These are phyloP conservation scores for Aphidius gifuensis DNA, from an alignment of 1,140 invertebrate genomes.

Conservation along the genomic window DNA sequence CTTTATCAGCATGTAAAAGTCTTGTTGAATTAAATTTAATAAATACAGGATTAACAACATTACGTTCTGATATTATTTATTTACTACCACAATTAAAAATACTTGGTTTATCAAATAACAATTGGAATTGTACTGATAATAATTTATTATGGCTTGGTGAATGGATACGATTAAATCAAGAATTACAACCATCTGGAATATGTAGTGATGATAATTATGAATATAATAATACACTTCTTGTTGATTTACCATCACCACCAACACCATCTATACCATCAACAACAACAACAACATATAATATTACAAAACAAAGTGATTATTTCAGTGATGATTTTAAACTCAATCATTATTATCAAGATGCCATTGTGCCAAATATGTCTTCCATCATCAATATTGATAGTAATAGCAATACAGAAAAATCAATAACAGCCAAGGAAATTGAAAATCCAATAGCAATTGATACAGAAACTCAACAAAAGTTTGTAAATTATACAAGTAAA, in stretches of 20 bases:
- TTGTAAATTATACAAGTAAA: slow-evolving; percentile 6
- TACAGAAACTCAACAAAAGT: not conserved
- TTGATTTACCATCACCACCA: slow-evolving; percentile 45
- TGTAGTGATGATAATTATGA: slow-evolving; percentile 43
- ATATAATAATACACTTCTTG: slow-evolving; percentile 46
- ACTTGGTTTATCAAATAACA: slow-evolving; percentile 61
- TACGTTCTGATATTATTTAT: slow-evolving; percentile 67
- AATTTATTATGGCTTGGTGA: slow-evolving; percentile 63
- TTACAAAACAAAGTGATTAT: slow-evolving; percentile 15
- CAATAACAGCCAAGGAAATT: not conserved
- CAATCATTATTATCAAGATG: slow-evolving; percentile 7
- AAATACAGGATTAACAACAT: slow-evolving; percentile 60
- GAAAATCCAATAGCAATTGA: not conserved
- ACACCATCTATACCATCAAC: slow-evolving; percentile 12
- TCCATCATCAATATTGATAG: not conserved
- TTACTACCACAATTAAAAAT: slow-evolving; percentile 66
- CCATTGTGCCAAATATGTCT: slow-evolving; percentile 5
- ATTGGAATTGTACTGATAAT: slow-evolving; percentile 59
- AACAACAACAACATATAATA: slow-evolving; percentile 8
- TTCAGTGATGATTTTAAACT: slow-evolving; percentile 24
- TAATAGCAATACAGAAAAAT: not conserved
- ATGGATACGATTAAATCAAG: slow-evolving; percentile 61
- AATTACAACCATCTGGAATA: slow-evolving; percentile 43
- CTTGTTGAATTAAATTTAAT: slow-evolving; percentile 69
- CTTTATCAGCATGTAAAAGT: slow-evolving; percentile 66